Evolutionary conservation across 2,888 invertebrate species (phyloP), one percentile per base, ranked within the genome.

Genomic region (Globia sparganii): DNA sequence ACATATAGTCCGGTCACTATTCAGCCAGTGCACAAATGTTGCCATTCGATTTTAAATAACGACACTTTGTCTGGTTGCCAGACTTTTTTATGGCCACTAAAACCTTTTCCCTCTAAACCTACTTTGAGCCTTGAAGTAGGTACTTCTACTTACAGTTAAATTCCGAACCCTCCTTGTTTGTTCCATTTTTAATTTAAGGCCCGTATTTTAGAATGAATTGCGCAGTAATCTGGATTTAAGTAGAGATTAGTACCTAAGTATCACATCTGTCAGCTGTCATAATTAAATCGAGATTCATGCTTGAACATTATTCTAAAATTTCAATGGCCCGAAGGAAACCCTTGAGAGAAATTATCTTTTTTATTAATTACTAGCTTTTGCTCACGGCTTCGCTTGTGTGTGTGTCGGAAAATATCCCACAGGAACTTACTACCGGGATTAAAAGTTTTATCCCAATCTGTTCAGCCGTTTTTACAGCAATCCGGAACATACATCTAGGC

Each of bases 51-150:
- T 80, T 80, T 67, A 66, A 80, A 80, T 75, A 56, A 56, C 34
- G 75, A 75, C 64, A 71, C 62, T 67, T 71, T 74, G 13, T 79
- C n/a, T 34, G 43, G 34, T 71, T 2, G 18, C 25, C 43, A 75
- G 56, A 1, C 34, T 68, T 79, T 56, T 80, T 80, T 80, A 80
- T 58, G 28, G 13, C 49, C 56, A 75, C 25, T 80, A 71, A 80
- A 75, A 69, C 53, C 6, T 67, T 53, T 40, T 61, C 15, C 37
- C 18, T 56, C 65, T 40, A 66, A 75, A 76, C 13, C 62, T 53
- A 58, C 46, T 75, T 70, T 34, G 6, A 31, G 34, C n/a, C 21
- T 70, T 46, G 4, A 64, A 58, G 28, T 72, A 61, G 11, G 13
- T 59, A 34, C 49, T 79, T 68, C 15, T 62, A n/a, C n/a, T n/a